Base-by-base conservation (phyloP, 2,113 vertebrate species). In the Grammomys surdaster region DNA sequence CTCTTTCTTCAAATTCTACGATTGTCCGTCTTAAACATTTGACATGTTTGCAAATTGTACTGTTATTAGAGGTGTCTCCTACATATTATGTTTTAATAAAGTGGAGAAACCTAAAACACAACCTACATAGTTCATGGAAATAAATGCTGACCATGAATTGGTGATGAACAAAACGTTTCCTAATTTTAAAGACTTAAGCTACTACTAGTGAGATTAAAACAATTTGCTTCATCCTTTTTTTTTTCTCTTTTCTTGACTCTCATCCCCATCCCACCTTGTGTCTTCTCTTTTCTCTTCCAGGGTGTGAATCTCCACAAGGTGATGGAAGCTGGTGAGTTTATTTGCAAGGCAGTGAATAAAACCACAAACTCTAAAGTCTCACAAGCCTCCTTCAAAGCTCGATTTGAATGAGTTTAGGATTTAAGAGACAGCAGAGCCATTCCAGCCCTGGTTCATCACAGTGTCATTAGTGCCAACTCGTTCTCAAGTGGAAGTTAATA, bases 281-380 rank as follows among this genome's bases (percentile, higher is more conserved):
- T 75, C 33, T 40, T 97, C 97, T 60, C 96, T 89, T 93, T 88
- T 51, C 31, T 22, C 78, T 46, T 76, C 54, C 48, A 99, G 99
- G 99, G 99, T 96, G 99, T 99, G 97, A 98, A 99, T 97, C 99
- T 99, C 95, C 93, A 97, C 94, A 98, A 98, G 95, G 99, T 99
- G 70, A 99, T 99, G 97, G 99, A 99, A 97, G 99, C 99, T 77
- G 99, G 99, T 43, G 98, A 99, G 95, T 99, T 99, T 98, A 99
- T 99, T 97, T 99, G 99, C 98, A 98, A 97, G 90, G 98, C 98
- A 95, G 98, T 99, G 96, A 98, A 98, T 91, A 99, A 99, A 98
- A 98, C 98, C 94, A 99, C 99, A 95, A 99, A 99, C 97, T 99
- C 99, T n/a, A 99, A 99, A 97, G 99, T 99, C 72, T 99, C 99